Evolutionary conservation across 23 tunicate species (phyloP).

Genomic region (Ascidia mentula): DNA sequence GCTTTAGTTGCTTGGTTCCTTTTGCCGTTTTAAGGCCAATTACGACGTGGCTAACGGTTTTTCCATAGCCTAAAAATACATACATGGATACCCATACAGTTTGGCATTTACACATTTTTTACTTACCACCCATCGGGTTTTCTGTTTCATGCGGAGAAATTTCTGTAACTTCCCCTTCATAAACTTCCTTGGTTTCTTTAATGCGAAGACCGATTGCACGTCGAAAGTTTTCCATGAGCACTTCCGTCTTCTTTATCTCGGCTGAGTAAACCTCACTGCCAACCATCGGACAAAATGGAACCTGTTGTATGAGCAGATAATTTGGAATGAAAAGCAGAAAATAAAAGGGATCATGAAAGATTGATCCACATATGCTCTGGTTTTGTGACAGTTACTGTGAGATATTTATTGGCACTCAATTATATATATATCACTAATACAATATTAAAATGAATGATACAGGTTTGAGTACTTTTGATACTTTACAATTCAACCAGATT

Average conservation of each 20-base stretch:
- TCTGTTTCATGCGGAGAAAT: conserved; percentile 99
- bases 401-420: no score
- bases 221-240: conserved; percentile 95
- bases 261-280: conserved; percentile 99
- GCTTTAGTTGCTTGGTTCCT: conserved; percentile 95
- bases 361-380: no score
- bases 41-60: conserved; percentile 91
- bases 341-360: no score
- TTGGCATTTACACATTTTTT: neutral
- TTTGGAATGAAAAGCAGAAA: neutral
- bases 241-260: conserved; percentile 98
- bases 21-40: conserved; percentile 93
- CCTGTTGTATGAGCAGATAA: conserved; percentile 30
- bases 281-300: conserved; percentile 99
- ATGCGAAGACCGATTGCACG: conserved; percentile 98
- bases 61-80: conserved; percentile 93
- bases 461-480: no score
- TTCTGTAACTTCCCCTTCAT: conserved; percentile 98
- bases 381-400: no score
- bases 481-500: no score
- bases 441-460: no score
- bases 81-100: neutral
- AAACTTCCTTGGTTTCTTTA: conserved; percentile 99
- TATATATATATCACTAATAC: no score
- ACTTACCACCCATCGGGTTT: conserved; percentile 95